These are phyloP conservation scores for Rhodinocichla rosea DNA, from an alignment of 2,113 vertebrate genomes.

Conservation along the genomic window DNA sequence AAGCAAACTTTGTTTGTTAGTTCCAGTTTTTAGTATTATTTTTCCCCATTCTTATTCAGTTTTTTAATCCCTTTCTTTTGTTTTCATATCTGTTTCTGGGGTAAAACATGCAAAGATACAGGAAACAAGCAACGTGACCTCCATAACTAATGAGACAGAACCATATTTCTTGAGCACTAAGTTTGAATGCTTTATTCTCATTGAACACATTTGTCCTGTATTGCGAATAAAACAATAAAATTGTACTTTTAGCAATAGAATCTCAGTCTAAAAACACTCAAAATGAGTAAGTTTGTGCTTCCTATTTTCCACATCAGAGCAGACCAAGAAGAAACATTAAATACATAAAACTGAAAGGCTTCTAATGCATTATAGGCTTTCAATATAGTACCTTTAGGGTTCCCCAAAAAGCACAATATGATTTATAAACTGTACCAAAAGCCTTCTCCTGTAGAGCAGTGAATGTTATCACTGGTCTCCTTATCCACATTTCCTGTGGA, in stretches of 20 bases:
- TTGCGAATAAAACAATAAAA: background rate
- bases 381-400: background rate
- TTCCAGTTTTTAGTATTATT: background rate
- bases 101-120: background rate
- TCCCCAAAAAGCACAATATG: constrained; percentile 1
- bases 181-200: background rate
- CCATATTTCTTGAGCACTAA: background rate
- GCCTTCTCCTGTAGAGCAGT: background rate
- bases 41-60: background rate
- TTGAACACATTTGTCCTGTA: background rate
- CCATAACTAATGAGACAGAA: background rate
- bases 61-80: background rate
- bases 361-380: background rate
- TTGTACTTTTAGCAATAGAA: background rate
- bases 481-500: constrained; percentile 44
- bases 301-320: background rate
- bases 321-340: constrained; percentile 5
- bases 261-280: background rate
- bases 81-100: background rate
- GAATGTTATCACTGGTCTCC: constrained; percentile 13
- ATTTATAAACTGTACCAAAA: constrained; percentile 54
- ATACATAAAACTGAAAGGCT: constrained; percentile 19
- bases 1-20: constrained; percentile 10
- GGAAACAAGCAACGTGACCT: background rate
- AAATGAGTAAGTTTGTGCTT: background rate